phyloP scores from a whole-genome alignment of 2,797 vertebrate genomes.

The Lateolabrax maculatus region DNA sequence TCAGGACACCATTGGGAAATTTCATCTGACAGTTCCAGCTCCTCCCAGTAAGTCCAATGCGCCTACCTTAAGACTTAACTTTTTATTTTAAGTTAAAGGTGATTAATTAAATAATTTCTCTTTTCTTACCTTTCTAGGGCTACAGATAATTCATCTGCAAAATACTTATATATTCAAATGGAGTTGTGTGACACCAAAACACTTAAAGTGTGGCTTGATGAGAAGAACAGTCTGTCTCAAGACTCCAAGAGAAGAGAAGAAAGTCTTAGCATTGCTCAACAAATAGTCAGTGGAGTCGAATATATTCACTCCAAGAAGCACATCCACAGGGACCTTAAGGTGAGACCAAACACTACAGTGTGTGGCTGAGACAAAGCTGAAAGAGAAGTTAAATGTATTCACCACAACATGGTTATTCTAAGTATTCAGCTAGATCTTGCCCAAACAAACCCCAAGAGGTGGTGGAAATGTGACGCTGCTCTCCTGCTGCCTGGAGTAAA shows the following conservation, averaged over 20 bases:
- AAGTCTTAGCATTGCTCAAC: constrained; percentile 74
- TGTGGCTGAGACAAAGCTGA: neutral
- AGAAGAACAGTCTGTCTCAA: constrained; percentile 11
- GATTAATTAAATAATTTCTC: neutral
- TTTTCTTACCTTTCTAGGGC: constrained; percentile 56
- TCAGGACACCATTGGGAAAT: constrained; percentile 46
- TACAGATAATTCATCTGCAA: rapidly evolving
- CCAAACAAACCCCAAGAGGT: no score
- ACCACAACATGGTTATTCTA: no score
- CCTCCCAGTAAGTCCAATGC: constrained; percentile 55
- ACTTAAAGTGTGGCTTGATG: constrained; percentile 84
- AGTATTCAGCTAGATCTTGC: no score
- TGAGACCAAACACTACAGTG: constrained; percentile 53
- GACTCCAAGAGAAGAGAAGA: constrained; percentile 60
- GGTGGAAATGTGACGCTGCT: no score
- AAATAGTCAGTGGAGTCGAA: constrained; percentile 87
- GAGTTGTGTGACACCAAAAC: constrained; percentile 88
- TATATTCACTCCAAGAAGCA: constrained; percentile 86
- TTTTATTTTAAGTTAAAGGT: neutral
- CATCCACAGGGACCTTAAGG: constrained; percentile 96
- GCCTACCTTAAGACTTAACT: neutral
- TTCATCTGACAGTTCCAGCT: constrained; percentile 15
- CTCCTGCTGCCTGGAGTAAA: no score
- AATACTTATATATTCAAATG: constrained; percentile 92
- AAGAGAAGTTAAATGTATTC: neutral